Conservation (phyloP, 1,140 invertebrate species). For the Habropoda laboriosa region DNA sequence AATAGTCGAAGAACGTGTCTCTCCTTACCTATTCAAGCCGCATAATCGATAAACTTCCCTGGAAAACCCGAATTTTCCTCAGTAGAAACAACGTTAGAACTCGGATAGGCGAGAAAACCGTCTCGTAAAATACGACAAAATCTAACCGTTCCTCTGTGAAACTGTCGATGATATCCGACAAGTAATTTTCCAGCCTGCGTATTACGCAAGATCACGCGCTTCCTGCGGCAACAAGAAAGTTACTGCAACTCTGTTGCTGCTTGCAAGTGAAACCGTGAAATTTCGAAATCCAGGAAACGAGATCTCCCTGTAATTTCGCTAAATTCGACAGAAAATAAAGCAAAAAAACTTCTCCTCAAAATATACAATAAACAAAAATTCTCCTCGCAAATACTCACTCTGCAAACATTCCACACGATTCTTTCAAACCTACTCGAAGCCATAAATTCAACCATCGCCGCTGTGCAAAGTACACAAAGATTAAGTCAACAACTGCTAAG, state of each 20-base stretch:
- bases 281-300: background rate
- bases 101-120: background rate
- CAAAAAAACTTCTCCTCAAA: no score
- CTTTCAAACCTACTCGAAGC: no score
- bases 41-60: background rate
- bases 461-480: no score
- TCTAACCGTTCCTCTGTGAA: background rate
- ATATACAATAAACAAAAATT: no score
- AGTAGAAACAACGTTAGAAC: background rate
- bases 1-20: background rate
- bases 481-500: no score
- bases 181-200: background rate
- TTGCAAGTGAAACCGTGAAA: background rate
- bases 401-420: background rate
- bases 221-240: constrained; percentile 9
- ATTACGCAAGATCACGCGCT: constrained; percentile 8
- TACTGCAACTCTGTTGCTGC: no score
- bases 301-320: no score
- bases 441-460: no score
- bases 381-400: no score
- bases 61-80: background rate
- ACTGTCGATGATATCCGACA: background rate
- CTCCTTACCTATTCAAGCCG: background rate
- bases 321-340: no score
- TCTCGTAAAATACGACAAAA: background rate